Conservation (phyloP, 2,888 invertebrate species). For the Pteria penguin region DNA sequence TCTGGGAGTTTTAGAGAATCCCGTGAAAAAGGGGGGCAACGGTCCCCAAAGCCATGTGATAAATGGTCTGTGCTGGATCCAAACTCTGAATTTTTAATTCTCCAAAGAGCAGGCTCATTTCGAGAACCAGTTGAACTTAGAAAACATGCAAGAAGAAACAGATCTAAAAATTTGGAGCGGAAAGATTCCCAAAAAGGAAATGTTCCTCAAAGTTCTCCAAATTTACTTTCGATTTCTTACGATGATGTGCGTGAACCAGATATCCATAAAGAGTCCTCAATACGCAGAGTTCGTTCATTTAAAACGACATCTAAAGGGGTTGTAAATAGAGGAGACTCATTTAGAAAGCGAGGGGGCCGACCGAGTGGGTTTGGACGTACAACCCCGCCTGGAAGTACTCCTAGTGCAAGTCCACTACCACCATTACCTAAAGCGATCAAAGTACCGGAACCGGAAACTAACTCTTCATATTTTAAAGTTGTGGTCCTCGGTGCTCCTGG, state of each 20-base stretch:
- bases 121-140: slow-evolving; percentile 24
- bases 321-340: slow-evolving; percentile 91
- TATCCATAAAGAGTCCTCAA: slow-evolving; percentile 20
- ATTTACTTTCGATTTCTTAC: slow-evolving; percentile 32
- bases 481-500: slow-evolving; percentile 85
- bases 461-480: slow-evolving; percentile 82
- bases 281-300: slow-evolving; percentile 90
- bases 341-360: slow-evolving; percentile 84
- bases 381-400: slow-evolving; percentile 8
- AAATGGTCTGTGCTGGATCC: background rate
- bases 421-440: background rate
- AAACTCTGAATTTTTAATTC: background rate
- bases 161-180: background rate
- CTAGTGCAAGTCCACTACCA: background rate
- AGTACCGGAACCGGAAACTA: background rate
- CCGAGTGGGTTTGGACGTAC: background rate
- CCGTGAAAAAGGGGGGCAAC: background rate
- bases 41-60: background rate
- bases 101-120: slow-evolving; percentile 24
- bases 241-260: slow-evolving; percentile 20
- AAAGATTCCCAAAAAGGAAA: slow-evolving; percentile 19
- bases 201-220: slow-evolving; percentile 30
- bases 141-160: slow-evolving; percentile 1
- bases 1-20: slow-evolving; percentile 11
- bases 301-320: slow-evolving; percentile 95